Evolutionary conservation across 2,113 vertebrate species (phyloP).

Genomic region (Scartelaos histophorus): DNA sequence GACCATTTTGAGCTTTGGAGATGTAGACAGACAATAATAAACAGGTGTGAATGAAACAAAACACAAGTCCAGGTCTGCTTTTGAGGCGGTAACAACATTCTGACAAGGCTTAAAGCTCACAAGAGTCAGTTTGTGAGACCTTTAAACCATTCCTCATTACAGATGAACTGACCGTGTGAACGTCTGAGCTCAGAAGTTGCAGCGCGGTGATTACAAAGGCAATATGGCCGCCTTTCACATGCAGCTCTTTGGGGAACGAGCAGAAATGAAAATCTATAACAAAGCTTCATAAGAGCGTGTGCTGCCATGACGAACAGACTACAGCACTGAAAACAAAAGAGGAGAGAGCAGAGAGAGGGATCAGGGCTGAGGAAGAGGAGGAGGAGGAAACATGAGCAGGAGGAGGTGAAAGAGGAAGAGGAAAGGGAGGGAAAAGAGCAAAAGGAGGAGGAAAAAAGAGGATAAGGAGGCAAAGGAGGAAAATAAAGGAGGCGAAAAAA

Average conservation of each 20-base stretch:
- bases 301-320: not conserved
- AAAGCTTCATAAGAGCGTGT: not conserved
- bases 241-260: not conserved
- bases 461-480: no score
- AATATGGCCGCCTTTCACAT: not conserved
- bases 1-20: no score
- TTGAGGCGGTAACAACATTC: no score
- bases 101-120: no score
- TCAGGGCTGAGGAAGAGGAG: slow-evolving; percentile 28
- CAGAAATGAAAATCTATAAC: slow-evolving; percentile 9
- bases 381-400: slow-evolving; percentile 21
- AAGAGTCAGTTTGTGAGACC: no score
- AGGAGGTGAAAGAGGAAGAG: not conserved
- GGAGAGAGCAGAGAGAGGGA: slow-evolving; percentile 12
- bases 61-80: no score
- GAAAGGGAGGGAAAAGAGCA: no score
- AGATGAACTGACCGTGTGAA: not conserved
- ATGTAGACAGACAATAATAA: no score
- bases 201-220: not conserved
- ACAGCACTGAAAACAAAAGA: slow-evolving; percentile 34
- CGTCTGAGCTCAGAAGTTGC: not conserved
- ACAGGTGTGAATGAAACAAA: no score
- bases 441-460: no score
- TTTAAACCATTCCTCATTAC: not conserved
- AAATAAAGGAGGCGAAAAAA: no score